Percentiles rank a stretch among this genome's conserved stretches.
These are phyloP conservation scores for Neoarius graeffei DNA, from an alignment of 2,113 vertebrate species.

Conservation along the genomic window DNA sequence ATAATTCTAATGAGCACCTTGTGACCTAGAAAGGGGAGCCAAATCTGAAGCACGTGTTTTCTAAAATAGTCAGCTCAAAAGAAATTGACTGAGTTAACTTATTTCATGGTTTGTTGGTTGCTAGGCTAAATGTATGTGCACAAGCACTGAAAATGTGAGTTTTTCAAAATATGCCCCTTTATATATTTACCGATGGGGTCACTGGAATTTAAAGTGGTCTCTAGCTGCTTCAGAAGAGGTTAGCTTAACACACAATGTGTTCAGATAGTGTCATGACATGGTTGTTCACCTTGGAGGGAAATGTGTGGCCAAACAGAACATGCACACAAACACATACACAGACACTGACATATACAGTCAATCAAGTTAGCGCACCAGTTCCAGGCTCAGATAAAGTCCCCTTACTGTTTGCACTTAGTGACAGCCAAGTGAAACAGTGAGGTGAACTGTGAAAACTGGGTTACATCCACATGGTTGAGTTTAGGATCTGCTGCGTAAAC, in stretches of 20 bases:
- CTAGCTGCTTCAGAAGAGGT: conserved; percentile 1
- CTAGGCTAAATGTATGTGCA: no score
- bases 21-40: no score
- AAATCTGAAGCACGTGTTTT: no score
- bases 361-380: conserved; percentile 27
- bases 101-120: no score
- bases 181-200: no score
- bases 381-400: conserved; percentile 7
- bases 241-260: conserved; percentile 31
- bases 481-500: neutral
- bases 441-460: conserved; percentile 23
- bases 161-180: no score
- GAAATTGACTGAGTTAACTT: no score
- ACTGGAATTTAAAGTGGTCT: neutral
- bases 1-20: no score
- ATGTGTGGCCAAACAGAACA: neutral
- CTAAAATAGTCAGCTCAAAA: no score
- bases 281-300: neutral
- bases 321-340: neutral
- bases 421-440: conserved; percentile 26
- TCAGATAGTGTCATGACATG: neutral
- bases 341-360: conserved; percentile 6
- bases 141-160: no score
- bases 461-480: conserved; percentile 13
- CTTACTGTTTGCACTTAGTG: conserved; percentile 11